Base-by-base conservation (phyloP, 2,113 vertebrate genomes). In the Hippocampus abdominalis region DNA sequence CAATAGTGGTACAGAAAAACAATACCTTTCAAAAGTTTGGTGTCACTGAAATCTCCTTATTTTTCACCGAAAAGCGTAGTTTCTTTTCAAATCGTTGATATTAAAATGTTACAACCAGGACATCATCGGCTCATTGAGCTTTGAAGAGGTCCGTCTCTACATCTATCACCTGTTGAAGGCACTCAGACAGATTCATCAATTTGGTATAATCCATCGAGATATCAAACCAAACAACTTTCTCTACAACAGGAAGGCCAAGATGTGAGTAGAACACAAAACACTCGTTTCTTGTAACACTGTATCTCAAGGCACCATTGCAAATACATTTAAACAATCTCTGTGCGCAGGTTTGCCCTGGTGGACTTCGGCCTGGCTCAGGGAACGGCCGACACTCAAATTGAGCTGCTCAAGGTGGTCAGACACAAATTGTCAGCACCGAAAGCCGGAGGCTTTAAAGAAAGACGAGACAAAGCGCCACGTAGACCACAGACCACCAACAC, bases 321-420 rank as follows among this genome's bases (percentile, higher is more conserved):
- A 49, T 49, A 20, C 4, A 18, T 5, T 6, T 16, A 49, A 18
- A 4, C 6, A 18, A 6, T 54, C 4, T 20, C 0, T 53, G 6
- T 64, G 11, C 71, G 15, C 67, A 99, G 97, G 88, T 98, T 95
- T 44, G 93, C 97, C 2, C 92, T 99, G 74, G 96, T 99, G 86
- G 97, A 98, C 90, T 98, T 99, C 60, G 97, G 97, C 84, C 91
- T 99, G 83, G 97, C 96, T 60, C 97, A 99, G 90, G 97, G 97
- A 80, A 96, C 96, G 15, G 87, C 89, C 16, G 94, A 98, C 86
- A 98, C 95, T 0, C 92, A 94, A 91, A 94, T 99, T 40, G 94
- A 98, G 63, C 91, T 98, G 57, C 93, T 99, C 70, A 98, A 94
- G 94, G 92, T 95, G 81, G 89, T 93, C 70, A 94, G 89, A 48